A percentile compares a stretch with the other conserved stretches of the same genome.
Conservation (phyloP, 2,113 vertebrate species). For the Guaruba guarouba region DNA sequence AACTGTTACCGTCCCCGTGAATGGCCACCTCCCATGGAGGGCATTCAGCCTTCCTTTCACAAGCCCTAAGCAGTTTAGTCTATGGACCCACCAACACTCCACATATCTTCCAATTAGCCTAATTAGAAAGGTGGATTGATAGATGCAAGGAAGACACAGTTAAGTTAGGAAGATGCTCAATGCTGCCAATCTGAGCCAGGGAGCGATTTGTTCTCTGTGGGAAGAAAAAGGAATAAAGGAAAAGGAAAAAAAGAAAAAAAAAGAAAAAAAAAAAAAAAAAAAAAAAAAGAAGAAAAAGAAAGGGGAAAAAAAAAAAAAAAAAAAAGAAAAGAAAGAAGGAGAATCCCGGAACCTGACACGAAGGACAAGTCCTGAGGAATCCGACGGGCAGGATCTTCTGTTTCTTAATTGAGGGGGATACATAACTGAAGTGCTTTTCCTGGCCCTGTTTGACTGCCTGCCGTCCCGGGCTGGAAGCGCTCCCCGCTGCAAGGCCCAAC, state of each 20-base stretch:
- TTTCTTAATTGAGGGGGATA: background rate
- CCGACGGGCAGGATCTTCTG: background rate
- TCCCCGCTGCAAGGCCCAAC: rapidly evolving
- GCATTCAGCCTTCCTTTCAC: conserved; percentile 82
- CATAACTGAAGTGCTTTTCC: background rate
- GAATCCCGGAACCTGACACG: background rate
- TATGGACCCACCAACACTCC: conserved; percentile 62
- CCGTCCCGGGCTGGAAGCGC: rapidly evolving
- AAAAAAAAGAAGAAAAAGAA: rapidly evolving
- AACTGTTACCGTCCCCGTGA: conserved; percentile 77
- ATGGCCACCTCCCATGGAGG: conserved; percentile 85
- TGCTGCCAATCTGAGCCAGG: conserved; percentile 40
- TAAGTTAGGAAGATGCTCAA: conserved; percentile 65
- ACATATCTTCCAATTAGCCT: conserved; percentile 79
- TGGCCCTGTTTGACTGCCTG: background rate
- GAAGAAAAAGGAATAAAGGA: background rate
- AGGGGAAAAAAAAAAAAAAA: rapidly evolving
- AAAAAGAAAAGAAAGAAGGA: background rate
- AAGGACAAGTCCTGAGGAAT: background rate
- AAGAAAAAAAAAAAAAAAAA: rapidly evolving
- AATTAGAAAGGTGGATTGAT: conserved; percentile 78
- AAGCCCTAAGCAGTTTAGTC: conserved; percentile 61
- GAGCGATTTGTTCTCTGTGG: background rate
- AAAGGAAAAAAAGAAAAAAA: rapidly evolving
- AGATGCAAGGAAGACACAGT: conserved; percentile 53